Percentiles rank a stretch among this genome's conserved stretches.
Evolutionary conservation across 1,140 invertebrate species (phyloP).

Genomic region (Bicyclus anynana): DNA sequence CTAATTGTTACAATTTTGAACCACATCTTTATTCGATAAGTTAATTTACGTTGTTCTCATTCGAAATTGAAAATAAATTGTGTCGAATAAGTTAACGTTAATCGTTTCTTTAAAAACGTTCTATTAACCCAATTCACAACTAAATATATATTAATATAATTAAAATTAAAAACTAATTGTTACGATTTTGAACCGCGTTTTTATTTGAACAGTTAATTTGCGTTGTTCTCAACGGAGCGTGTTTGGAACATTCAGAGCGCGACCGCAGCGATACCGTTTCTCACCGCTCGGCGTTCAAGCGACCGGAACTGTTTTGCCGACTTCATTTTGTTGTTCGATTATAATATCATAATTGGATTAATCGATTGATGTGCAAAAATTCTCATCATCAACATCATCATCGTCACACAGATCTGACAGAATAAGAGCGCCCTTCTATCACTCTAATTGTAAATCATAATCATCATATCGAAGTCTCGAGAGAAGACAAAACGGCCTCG

Average conservation of each 20-base stretch:
- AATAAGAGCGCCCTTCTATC: no score
- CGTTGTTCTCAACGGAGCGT: slow-evolving; percentile 10
- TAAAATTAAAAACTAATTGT: not conserved
- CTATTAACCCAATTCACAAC: no score
- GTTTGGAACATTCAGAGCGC: slow-evolving; percentile 49
- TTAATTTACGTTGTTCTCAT: slow-evolving; percentile 16
- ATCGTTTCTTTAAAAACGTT: not conserved
- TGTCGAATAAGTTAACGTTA: no score
- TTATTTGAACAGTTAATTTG: slow-evolving; percentile 18
- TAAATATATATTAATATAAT: not conserved
- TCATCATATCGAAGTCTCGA: no score
- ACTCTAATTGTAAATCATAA: no score
- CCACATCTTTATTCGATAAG: slow-evolving; percentile 7
- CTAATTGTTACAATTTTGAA: not conserved
- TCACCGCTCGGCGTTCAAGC: slow-evolving; percentile 30
- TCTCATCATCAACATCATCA: not conserved
- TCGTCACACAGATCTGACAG: no score
- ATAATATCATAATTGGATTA: slow-evolving; percentile 20
- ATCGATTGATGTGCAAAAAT: slow-evolving; percentile 8
- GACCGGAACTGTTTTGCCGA: slow-evolving; percentile 50
- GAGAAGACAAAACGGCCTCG: no score
- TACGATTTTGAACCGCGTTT: not conserved
- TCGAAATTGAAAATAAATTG: no score
- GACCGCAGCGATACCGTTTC: slow-evolving; percentile 52
- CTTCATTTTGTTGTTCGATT: slow-evolving; percentile 37